Conservation (phyloP, 2,797 vertebrate genomes). For the Rhincodon typus region DNA sequence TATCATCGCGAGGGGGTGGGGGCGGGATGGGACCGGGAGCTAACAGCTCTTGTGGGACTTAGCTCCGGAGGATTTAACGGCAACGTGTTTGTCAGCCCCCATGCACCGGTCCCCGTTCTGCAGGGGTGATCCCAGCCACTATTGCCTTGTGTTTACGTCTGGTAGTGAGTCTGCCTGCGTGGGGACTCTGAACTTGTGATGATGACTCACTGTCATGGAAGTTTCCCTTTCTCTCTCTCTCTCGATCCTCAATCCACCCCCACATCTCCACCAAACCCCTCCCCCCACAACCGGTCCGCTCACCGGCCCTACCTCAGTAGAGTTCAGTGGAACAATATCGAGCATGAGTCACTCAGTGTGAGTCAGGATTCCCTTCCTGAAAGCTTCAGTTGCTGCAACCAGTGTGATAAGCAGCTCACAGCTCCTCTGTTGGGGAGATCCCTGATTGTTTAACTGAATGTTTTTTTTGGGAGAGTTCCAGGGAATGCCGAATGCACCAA, state of each 20-base stretch:
- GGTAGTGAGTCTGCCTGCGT: not conserved
- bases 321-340: not conserved
- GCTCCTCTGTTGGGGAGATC: not conserved
- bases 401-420: no score
- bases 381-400: not conserved
- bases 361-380: not conserved
- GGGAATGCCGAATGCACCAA: no score
- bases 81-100: not conserved
- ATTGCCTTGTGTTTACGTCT: not conserved
- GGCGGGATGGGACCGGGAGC: no score
- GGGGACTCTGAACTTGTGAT: no score
- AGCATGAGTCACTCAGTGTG: conserved; percentile 13
- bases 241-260: not conserved
- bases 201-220: not conserved
- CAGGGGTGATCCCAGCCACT: not conserved
- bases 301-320: not conserved
- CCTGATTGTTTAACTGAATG: not conserved
- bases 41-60: not conserved
- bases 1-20: no score
- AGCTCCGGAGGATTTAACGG: not conserved
- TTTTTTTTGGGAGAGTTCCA: no score
- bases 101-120: not conserved
- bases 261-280: not conserved
- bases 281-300: not conserved
- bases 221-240: not conserved